Percentiles rank a stretch among this genome's conserved stretches.
Evolutionary conservation across 1,140 invertebrate species (phyloP).

Genomic region (Hydropsyche tenuis): DNA sequence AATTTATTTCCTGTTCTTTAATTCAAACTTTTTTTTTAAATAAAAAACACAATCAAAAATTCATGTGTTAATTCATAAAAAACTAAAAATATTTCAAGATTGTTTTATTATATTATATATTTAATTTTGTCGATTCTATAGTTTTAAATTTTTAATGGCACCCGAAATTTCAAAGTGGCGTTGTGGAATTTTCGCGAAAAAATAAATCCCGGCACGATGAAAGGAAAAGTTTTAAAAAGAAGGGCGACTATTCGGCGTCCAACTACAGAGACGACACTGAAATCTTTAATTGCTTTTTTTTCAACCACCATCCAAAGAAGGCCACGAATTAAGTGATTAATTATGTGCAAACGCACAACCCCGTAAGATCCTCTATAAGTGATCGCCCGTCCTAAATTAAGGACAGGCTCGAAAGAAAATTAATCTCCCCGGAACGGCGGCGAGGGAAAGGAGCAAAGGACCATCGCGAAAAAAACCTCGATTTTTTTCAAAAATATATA

Average conservation of each 20-base stretch:
- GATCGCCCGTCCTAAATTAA: constrained; percentile 40
- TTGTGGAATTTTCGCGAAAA: not conserved
- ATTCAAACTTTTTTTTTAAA: too few relatives aligned
- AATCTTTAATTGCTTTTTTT: constrained; percentile 51
- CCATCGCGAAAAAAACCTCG: not conserved
- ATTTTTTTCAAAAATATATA: not conserved
- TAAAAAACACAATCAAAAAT: too few relatives aligned
- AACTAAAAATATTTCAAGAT: too few relatives aligned
- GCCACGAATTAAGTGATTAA: constrained; percentile 50
- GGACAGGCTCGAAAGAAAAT: constrained; percentile 47
- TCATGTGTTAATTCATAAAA: too few relatives aligned
- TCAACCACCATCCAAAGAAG: constrained; percentile 25
- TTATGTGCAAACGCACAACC: constrained; percentile 49
- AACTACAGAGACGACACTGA: constrained; percentile 48
- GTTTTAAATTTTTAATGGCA: too few relatives aligned
- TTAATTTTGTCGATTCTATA: too few relatives aligned
- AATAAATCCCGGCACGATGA: not conserved
- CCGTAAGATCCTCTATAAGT: constrained; percentile 43
- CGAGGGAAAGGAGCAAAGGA: constrained; percentile 2
- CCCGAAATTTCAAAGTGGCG: too few relatives aligned
- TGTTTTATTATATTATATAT: too few relatives aligned
- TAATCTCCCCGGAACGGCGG: constrained; percentile 41
- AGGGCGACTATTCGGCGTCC: constrained; percentile 4
- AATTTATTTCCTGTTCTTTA: not conserved
- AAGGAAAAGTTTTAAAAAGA: constrained; percentile 22